These are phyloP conservation scores for Neomicropteryx cornuta DNA, from an alignment of 1,140 invertebrate species.

Conservation along the genomic window DNA sequence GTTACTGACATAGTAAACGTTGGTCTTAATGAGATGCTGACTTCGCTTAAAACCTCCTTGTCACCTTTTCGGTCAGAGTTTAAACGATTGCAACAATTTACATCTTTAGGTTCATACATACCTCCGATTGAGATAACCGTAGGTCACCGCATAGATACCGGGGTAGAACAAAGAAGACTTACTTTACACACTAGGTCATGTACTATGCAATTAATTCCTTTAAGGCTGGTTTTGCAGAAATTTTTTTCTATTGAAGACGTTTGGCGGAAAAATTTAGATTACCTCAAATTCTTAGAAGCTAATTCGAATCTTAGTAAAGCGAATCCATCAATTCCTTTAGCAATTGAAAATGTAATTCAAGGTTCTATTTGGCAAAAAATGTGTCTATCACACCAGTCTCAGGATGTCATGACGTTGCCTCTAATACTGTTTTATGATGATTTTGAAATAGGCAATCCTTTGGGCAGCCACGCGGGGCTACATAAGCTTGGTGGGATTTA, in stretches of 20 bases:
- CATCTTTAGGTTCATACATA: neutral
- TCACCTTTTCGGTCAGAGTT: neutral
- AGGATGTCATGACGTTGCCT: constrained; percentile 12
- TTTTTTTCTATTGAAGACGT: neutral
- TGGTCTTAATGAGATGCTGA: neutral
- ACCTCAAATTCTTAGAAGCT: neutral
- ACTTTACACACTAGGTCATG: neutral
- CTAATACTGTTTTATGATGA: constrained; percentile 19
- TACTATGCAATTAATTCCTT: neutral
- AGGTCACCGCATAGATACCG: neutral
- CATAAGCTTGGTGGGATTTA: constrained; percentile 21
- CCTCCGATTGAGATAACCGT: neutral
- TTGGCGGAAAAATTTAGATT: neutral
- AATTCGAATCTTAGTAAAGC: no score
- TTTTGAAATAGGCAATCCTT: constrained; percentile 15
- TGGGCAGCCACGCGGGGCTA: constrained; percentile 18
- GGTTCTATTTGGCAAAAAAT: neutral
- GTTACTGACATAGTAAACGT: neutral
- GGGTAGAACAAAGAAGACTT: neutral
- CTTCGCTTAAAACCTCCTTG: neutral
- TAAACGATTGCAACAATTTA: neutral
- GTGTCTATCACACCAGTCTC: neutral
- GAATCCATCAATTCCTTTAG: no score
- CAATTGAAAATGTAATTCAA: neutral
- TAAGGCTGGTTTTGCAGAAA: neutral